Conservation (phyloP, 2,888 invertebrate genomes). For the Drosophila meridiana region DNA sequence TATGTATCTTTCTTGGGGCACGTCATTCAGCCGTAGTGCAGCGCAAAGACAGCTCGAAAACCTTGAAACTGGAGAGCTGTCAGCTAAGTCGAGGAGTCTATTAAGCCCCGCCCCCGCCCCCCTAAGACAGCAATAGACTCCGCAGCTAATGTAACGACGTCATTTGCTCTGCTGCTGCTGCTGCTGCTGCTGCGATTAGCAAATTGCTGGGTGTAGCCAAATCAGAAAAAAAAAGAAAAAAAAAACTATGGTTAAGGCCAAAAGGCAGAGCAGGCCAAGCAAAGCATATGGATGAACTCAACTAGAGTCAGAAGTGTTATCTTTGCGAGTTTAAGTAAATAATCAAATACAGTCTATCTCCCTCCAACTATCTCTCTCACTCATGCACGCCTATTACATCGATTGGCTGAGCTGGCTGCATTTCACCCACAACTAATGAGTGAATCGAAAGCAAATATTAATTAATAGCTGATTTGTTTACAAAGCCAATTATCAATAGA, state of each 20-base stretch:
- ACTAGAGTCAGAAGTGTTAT: slow-evolving; percentile 2
- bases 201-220: slow-evolving; percentile 12
- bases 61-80: slow-evolving; percentile 39
- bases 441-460: slow-evolving; percentile 56
- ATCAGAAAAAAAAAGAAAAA: neutral
- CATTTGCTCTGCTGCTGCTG: slow-evolving; percentile 19
- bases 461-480: slow-evolving; percentile 56
- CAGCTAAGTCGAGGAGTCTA: slow-evolving; percentile 41
- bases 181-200: slow-evolving; percentile 23
- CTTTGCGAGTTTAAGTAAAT: slow-evolving; percentile 1
- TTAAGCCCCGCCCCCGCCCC: slow-evolving; percentile 12
- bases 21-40: slow-evolving; percentile 45
- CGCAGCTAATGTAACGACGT: slow-evolving; percentile 29
- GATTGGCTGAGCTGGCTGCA: slow-evolving; percentile 7
- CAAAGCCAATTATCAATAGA: slow-evolving; percentile 48
- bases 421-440: slow-evolving; percentile 10
- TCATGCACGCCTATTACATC: slow-evolving; percentile 1
- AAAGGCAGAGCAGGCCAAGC: slow-evolving; percentile 1
- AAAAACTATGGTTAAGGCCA: neutral
- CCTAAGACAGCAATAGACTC: slow-evolving; percentile 15
- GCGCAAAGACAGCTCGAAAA: slow-evolving; percentile 6
- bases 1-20: slow-evolving; percentile 12
- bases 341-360: neutral
- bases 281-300: slow-evolving; percentile 4
- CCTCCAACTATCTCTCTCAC: neutral